Evolutionary conservation across 2,888 invertebrate genomes (phyloP).

Genomic region (Anoplius nigerrimus): DNA sequence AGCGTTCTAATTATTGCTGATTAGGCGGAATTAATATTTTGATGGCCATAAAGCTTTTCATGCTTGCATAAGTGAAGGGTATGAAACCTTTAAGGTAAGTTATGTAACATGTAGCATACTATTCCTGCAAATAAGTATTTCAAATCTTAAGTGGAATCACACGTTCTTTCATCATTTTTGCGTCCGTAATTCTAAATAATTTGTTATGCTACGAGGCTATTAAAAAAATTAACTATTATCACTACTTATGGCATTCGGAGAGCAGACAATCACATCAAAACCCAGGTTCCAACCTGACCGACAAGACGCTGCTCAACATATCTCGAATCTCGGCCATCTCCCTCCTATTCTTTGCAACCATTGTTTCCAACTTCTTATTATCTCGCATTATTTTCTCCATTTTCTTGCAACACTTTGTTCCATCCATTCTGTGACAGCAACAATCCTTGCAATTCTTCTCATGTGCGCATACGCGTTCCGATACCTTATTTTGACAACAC

Average conservation of each 20-base stretch:
- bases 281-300: constrained; percentile 69
- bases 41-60: too few relatives aligned
- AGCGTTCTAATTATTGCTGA: too few relatives aligned
- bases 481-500: constrained; percentile 42
- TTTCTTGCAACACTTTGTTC: constrained; percentile 58
- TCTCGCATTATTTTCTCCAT: constrained; percentile 61
- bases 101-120: too few relatives aligned
- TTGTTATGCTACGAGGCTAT: constrained; percentile 21
- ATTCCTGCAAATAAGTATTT: too few relatives aligned
- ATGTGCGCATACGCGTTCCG: constrained; percentile 40
- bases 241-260: not conserved
- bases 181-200: too few relatives aligned
- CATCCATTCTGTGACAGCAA: constrained; percentile 48
- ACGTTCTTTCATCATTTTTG: too few relatives aligned
- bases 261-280: constrained; percentile 53
- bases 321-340: constrained; percentile 66
- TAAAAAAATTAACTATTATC: not conserved
- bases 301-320: constrained; percentile 63
- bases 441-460: constrained; percentile 46
- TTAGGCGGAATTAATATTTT: not conserved
- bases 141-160: too few relatives aligned
- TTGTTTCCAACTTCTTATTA: constrained; percentile 63
- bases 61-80: too few relatives aligned
- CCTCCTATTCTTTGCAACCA: constrained; percentile 59
- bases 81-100: too few relatives aligned